Base-by-base conservation (phyloP, 2,797 vertebrate genomes). In the Sphenodon punctatus region DNA sequence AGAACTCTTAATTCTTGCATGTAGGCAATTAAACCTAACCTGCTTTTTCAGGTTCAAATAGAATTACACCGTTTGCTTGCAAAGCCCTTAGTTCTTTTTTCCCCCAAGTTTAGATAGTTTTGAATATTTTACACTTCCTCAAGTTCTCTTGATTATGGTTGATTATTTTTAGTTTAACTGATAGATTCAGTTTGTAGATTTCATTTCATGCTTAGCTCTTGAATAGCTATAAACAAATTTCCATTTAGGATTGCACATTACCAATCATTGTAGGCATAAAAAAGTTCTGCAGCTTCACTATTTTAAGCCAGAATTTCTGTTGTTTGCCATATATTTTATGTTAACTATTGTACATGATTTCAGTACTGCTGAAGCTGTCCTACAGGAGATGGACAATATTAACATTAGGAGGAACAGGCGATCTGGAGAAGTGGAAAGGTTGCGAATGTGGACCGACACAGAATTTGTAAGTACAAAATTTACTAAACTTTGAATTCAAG, bases 341-440 rank as follows among this genome's bases (percentile, higher is more conserved):
- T 76, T 75, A 72, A 82, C 55, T 69, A n/a, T 87, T 88, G 15
- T 60, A 3, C 80, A 0, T 78, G n/a, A 8, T 79, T 92, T 38
- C 86, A 99, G 98, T 93, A 99, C 98, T 89, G 98, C 98, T 17
- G 98, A 99, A 94, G 99, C 98, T 78, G 99, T 99, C 65, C 96
- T 99, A 5, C 99, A 99, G 94, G 99, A 99, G 95, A 99, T 99
- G 98, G 98, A 99, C 95, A 99, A 99, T 93, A 99, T 99, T 96
- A 99, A 98, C 93, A 99, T 98, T 93, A 95, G 98, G 87, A 97
- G 98, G 89, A 98, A 96, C 70, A 97, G 98, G 49, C 79, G 96
- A 53, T 96, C 96, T 61, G 95, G 95, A 61, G 99, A 99, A 93
- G 98, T 99, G 83, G 99, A 99, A 89, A 96, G 98, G 22, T 97